These are phyloP conservation scores for Meriones psammophilus DNA, from an alignment of 2,797 vertebrate species.

Conservation along the genomic window DNA sequence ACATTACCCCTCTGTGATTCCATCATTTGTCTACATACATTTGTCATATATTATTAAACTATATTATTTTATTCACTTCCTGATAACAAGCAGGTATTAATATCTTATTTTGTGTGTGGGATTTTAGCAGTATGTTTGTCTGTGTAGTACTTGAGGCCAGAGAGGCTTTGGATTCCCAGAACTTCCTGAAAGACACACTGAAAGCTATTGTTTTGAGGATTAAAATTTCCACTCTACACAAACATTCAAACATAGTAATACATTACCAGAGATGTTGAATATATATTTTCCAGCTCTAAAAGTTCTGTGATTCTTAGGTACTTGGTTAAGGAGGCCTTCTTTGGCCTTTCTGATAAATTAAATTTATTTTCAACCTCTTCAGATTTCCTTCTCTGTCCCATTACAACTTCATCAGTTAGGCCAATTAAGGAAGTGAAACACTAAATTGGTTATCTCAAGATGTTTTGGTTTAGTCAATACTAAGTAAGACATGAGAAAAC, in stretches of 20 bases:
- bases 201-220: neutral
- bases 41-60: neutral
- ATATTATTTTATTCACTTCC: neutral
- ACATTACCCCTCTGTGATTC: neutral
- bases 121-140: neutral
- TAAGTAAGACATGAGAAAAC: neutral
- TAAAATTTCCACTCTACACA: neutral
- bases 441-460: neutral
- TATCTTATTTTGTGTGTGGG: neutral
- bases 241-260: neutral
- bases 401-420: neutral
- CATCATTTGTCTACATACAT: accelerated
- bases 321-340: neutral
- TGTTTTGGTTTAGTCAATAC: neutral
- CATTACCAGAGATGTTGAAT: neutral
- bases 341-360: neutral
- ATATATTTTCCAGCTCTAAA: neutral
- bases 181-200: too few relatives aligned
- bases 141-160: neutral
- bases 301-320: neutral
- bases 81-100: neutral
- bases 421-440: neutral
- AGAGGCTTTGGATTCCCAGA: too few relatives aligned
- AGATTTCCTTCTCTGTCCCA: neutral
- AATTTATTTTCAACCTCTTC: neutral